Percentiles rank a stretch among this genome's conserved stretches.
phyloP scores from a whole-genome alignment of 2,888 invertebrate species.

The Thereva unica region DNA sequence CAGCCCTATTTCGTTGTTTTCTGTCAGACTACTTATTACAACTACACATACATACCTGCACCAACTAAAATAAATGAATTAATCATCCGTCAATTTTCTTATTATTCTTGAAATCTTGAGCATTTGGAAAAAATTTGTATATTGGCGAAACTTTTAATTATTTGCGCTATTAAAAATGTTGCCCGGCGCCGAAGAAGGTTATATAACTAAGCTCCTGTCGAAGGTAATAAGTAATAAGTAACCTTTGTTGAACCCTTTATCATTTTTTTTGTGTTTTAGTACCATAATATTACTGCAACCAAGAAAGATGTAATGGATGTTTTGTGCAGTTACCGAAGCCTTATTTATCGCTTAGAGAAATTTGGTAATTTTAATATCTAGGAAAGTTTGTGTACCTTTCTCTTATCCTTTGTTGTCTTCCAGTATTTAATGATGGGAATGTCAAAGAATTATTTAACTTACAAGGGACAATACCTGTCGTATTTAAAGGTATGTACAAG shows the following conservation, averaged over 20 bases:
- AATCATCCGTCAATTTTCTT: conserved; percentile 22
- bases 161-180: conserved; percentile 3
- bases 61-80: background rate
- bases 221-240: conserved; percentile 55
- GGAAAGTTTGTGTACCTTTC: background rate
- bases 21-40: no score
- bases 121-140: background rate
- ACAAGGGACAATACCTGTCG: conserved; percentile 90
- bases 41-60: no score
- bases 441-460: conserved; percentile 80
- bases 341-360: conserved; percentile 67
- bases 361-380: conserved; percentile 65
- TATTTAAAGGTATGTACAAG: conserved; percentile 71
- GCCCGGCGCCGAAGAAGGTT: conserved; percentile 57
- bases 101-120: background rate
- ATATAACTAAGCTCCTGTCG: conserved; percentile 60
- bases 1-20: no score
- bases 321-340: conserved; percentile 67
- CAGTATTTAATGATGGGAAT: conserved; percentile 87
- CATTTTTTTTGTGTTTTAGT: conserved; percentile 60
- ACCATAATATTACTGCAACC: conserved; percentile 69
- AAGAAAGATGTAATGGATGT: conserved; percentile 69
- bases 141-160: background rate
- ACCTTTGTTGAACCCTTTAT: background rate
- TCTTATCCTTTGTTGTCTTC: conserved; percentile 42